Percentiles rank a stretch among this genome's conserved stretches.
phyloP scores from a whole-genome alignment of 1,140 invertebrate species.

The Drosophila dunni region DNA sequence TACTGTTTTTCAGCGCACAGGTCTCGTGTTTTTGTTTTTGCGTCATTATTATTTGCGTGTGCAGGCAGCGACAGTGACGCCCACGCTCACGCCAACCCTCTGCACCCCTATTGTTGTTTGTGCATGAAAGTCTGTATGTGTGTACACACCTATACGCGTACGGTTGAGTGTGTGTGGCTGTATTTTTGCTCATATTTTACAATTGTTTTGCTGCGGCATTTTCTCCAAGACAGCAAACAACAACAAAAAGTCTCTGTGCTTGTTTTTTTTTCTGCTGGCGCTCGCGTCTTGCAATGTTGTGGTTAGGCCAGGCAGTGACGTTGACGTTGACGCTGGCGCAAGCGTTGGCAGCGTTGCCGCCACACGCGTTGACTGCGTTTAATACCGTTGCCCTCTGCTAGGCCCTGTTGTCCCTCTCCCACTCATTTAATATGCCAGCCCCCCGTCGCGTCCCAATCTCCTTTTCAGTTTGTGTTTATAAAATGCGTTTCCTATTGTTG shows the following conservation, averaged over 20 bases:
- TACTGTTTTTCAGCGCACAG: slow-evolving; percentile 28
- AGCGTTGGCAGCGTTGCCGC: slow-evolving; percentile 11
- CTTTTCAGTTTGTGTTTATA: slow-evolving; percentile 58
- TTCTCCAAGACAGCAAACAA: slow-evolving; percentile 70
- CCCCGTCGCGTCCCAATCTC: slow-evolving; percentile 10
- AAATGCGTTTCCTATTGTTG: slow-evolving; percentile 52
- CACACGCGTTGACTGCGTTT: slow-evolving; percentile 51
- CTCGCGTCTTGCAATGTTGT: slow-evolving; percentile 66
- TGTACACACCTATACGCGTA: slow-evolving; percentile 3
- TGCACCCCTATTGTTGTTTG: slow-evolving; percentile 8
- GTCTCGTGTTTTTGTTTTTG: slow-evolving; percentile 55
- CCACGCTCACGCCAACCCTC: slow-evolving; percentile 53
- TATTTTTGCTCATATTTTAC: slow-evolving; percentile 77
- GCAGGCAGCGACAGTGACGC: slow-evolving; percentile 48
- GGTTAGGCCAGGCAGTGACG: slow-evolving; percentile 40
- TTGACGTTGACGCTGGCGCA: slow-evolving; percentile 7
- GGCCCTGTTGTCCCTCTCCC: slow-evolving; percentile 4
- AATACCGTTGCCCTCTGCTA: slow-evolving; percentile 33
- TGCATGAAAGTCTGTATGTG: slow-evolving; percentile 20
- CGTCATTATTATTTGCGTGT: slow-evolving; percentile 70
- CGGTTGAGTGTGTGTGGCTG: slow-evolving; percentile 21
- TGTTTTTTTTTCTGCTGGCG: slow-evolving; percentile 34
- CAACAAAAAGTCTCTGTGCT: slow-evolving; percentile 36
- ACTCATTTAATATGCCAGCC: slow-evolving; percentile 7
- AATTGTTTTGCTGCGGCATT: slow-evolving; percentile 79